Evolutionary conservation across 2,113 vertebrate species (phyloP).

Genomic region (Sylvilagus bachmani): DNA sequence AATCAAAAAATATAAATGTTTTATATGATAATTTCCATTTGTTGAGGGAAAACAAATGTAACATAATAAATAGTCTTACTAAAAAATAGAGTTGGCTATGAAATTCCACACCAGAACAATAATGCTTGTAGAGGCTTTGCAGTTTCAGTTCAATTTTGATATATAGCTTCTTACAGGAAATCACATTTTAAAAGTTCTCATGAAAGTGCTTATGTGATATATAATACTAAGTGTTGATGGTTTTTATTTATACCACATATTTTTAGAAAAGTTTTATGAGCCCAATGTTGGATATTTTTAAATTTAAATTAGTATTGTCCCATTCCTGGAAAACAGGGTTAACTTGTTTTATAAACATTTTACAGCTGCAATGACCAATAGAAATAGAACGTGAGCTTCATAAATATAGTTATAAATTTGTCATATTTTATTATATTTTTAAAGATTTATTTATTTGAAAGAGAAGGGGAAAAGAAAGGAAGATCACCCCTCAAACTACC

Average conservation of each 20-base stretch:
- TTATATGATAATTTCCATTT: background rate
- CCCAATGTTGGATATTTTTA: background rate
- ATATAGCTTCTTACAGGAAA: background rate
- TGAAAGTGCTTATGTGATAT: background rate
- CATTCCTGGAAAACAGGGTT: background rate
- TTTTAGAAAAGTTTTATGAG: constrained; percentile 21
- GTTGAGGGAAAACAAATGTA: background rate
- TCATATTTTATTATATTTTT: too few species aligned
- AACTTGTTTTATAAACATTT: constrained; percentile 11
- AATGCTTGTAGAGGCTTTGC: background rate
- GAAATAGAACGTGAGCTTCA: background rate
- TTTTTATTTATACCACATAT: background rate
- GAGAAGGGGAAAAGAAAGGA: too few species aligned
- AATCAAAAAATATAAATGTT: constrained; percentile 21
- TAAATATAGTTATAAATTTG: too few species aligned
- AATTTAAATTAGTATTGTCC: background rate
- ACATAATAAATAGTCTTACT: background rate
- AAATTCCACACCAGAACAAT: background rate
- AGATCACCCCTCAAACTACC: too few species aligned
- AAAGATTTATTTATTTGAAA: too few species aligned
- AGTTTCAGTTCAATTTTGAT: constrained; percentile 36
- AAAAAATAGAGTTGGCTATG: background rate
- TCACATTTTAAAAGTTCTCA: background rate
- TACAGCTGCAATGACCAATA: background rate
- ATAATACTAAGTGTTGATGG: background rate